Evolutionary conservation across 2,797 vertebrate genomes (phyloP), one percentile per base, ranked within the genome.

Genomic region (Okamejei kenojei): DNA sequence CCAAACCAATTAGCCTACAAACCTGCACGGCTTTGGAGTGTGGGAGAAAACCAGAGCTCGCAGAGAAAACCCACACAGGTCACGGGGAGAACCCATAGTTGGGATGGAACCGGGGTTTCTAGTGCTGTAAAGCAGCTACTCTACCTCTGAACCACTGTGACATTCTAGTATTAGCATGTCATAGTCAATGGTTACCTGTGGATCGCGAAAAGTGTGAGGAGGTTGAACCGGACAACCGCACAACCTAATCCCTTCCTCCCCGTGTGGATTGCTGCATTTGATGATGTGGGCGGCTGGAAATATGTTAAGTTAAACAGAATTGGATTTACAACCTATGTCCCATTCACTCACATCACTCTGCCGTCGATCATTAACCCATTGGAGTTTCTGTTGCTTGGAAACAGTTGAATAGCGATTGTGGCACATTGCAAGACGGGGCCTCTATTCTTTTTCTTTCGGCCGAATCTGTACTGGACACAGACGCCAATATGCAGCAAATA

Each of bases 371-470:
- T 68, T 88, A 88, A 65, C 61, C 32, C 84, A 65, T 88, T 32
- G 15, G 61, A 88, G 84, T 19, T 32, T 65, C 84, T 45, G 84
- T 65, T 88, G 84, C 84, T 88, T 88, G 84, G 82, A 86, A 86
- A 86, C 82, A 86, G 58, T 86, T 86, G 29, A 86, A 86, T 86
- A 19, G 61, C 13, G 61, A 68, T 88, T 68, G n/a, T 19, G 0
- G n/a, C 17, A 68, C 61, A 63, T 35, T 88, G 6, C 61, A 0
- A 32, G 84, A 32, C 63, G 19, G n/a, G 84, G n/a, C 21, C 29
- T 19, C 84, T 68, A 32, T 68, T 88, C 63, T 68, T 17, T 68
- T 86, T 2, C 3, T 3, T 32, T 21, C 1, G 17, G 63, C 63
- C 10, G 17, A 88, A 63, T 13, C 32, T 26, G 11, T 88, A n/a